These are phyloP conservation scores for Thryonomys swinderianus DNA, from an alignment of 2,113 vertebrate species.

Conservation along the genomic window DNA sequence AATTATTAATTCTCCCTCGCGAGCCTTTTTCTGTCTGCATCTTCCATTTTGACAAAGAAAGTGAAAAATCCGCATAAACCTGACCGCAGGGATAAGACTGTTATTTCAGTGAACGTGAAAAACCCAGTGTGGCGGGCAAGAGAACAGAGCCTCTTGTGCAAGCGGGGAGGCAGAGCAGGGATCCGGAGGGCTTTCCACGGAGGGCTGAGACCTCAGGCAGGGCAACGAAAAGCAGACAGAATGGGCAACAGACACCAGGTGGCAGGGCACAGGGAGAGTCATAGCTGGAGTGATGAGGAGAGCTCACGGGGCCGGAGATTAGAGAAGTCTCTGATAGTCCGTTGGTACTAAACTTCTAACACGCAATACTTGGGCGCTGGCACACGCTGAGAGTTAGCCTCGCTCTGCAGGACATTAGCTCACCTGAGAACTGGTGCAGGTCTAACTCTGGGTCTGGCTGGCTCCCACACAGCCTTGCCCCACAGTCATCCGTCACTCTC, in stretches of 20 bases:
- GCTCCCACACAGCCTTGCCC: background rate
- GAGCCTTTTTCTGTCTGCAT: background rate
- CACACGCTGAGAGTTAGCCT: background rate
- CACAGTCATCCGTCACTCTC: background rate
- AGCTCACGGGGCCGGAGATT: background rate
- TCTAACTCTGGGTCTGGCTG: background rate
- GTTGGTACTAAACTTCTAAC: background rate
- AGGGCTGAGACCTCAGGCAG: background rate
- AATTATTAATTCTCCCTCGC: background rate
- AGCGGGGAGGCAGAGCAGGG: background rate
- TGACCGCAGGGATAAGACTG: background rate
- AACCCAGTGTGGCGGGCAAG: background rate
- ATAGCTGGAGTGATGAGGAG: background rate
- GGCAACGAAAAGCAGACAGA: background rate
- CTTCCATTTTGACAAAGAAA: slow-evolving; percentile 6
- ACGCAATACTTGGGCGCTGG: background rate
- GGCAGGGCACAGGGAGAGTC: background rate
- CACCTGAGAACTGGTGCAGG: background rate
- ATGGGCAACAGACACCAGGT: background rate
- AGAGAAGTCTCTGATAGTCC: background rate
- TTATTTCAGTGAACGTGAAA: background rate
- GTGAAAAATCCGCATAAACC: fast-evolving
- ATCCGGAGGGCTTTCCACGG: fast-evolving
- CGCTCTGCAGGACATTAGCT: background rate
- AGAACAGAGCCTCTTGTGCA: fast-evolving